Conservation (phyloP, 2,113 vertebrate species). For the Cheirogaleus medius region DNA sequence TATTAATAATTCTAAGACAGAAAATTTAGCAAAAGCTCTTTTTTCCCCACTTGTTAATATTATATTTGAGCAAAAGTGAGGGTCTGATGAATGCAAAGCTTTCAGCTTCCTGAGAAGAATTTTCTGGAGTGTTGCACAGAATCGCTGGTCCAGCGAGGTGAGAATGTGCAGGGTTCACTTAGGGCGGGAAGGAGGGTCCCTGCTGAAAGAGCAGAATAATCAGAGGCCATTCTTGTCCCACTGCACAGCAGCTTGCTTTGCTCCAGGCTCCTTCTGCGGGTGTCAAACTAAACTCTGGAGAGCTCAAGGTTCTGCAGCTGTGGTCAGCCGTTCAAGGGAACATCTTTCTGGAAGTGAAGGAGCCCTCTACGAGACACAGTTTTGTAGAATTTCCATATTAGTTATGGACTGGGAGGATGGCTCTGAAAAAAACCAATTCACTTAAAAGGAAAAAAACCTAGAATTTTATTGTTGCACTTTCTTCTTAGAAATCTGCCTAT, state of each 20-base stretch:
- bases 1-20: not conserved
- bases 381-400: not conserved
- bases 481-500: not conserved
- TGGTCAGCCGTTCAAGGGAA: not conserved
- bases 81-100: not conserved
- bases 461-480: not conserved
- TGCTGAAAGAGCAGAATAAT: not conserved
- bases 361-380: not conserved
- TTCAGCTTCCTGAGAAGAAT: not conserved
- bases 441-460: not conserved
- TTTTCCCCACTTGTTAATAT: not conserved
- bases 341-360: not conserved
- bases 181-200: not conserved
- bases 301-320: not conserved
- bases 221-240: not conserved
- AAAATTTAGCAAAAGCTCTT: not conserved
- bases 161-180: not conserved
- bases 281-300: not conserved
- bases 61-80: not conserved
- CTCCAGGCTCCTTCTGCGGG: not conserved
- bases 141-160: not conserved
- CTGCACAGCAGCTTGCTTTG: not conserved
- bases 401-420: not conserved
- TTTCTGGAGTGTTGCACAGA: not conserved
- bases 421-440: not conserved